phyloP scores from a whole-genome alignment of 2,888 invertebrate genomes.

The Synanthedon vespiformis region DNA sequence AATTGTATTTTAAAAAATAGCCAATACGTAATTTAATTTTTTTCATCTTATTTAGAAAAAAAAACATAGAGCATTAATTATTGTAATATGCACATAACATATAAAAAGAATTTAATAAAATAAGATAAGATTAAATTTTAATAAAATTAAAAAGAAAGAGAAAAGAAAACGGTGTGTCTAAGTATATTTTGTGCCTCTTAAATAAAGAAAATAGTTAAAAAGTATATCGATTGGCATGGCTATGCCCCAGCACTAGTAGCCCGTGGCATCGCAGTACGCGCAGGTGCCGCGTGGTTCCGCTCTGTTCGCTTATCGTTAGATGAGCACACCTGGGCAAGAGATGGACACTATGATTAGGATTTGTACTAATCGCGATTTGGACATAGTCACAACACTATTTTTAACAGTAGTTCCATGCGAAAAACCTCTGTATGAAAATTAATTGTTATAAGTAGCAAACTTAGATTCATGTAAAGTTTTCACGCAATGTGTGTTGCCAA shows the following conservation, averaged over 20 bases:
- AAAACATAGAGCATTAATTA: too few relatives aligned
- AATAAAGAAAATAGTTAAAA: background rate
- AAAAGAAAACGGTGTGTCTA: background rate
- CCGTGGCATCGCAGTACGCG: slow-evolving; percentile 35
- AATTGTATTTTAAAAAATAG: too few relatives aligned
- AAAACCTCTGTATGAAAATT: too few relatives aligned
- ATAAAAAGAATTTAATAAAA: too few relatives aligned
- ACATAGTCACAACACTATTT: background rate
- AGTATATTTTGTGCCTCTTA: background rate
- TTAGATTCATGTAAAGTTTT: too few relatives aligned
- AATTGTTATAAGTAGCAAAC: too few relatives aligned
- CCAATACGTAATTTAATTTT: too few relatives aligned
- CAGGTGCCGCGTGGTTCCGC: slow-evolving; percentile 62
- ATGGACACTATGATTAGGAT: slow-evolving; percentile 22
- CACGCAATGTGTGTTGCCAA: too few relatives aligned
- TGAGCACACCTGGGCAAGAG: slow-evolving; percentile 14
- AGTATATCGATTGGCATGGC: slow-evolving; percentile 4
- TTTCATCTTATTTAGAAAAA: too few relatives aligned
- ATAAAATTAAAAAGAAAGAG: background rate
- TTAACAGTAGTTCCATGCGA: background rate
- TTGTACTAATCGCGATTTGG: slow-evolving; percentile 17
- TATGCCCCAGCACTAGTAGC: slow-evolving; percentile 22
- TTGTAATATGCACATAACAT: too few relatives aligned
- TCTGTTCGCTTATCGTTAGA: slow-evolving; percentile 33
- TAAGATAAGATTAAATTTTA: too few relatives aligned